A percentile compares a stretch with the other conserved stretches of the same genome.
Evolutionary conservation across 1,140 invertebrate species (phyloP).

Genomic region (Pissodes strobi): DNA sequence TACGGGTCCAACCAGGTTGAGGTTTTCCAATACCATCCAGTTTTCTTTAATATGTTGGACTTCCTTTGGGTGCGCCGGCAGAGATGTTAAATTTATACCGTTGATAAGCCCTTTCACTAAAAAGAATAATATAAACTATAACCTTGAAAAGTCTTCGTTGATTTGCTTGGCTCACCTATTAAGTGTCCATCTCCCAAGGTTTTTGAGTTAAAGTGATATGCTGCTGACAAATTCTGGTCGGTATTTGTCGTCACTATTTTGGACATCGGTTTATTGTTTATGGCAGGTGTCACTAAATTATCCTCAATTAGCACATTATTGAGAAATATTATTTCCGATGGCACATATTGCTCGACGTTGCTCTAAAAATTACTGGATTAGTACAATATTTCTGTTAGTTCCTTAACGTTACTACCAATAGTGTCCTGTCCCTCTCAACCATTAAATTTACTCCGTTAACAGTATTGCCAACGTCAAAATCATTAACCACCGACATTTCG

Average conservation of each 20-base stretch:
- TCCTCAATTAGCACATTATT: conserved; percentile 47
- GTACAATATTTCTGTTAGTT: too few relatives aligned
- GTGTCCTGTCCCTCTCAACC: conserved; percentile 42
- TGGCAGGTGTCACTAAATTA: conserved; percentile 35
- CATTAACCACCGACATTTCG: conserved; percentile 24
- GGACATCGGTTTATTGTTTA: conserved; percentile 50
- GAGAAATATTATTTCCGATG: conserved; percentile 48
- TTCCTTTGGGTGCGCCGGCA: conserved; percentile 8
- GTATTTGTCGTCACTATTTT: conserved; percentile 50
- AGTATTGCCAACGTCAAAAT: conserved; percentile 41
- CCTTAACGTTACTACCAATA: conserved; percentile 39
- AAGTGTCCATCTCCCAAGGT: conserved; percentile 12
- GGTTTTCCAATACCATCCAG: conserved; percentile 52
- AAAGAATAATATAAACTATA: too few relatives aligned
- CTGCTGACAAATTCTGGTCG: conserved; percentile 47
- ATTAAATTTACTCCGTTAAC: conserved; percentile 47
- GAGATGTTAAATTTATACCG: conserved; percentile 46
- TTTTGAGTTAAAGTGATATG: conserved; percentile 45
- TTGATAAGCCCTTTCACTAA: conserved; percentile 46
- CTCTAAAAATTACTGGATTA: conserved; percentile 34
- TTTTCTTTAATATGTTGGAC: conserved; percentile 49
- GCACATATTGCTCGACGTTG: conserved; percentile 42
- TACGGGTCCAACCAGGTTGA: conserved; percentile 50
- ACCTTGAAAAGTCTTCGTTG: too few relatives aligned
- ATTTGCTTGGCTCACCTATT: conserved; percentile 27